Percentiles rank a stretch among this genome's conserved stretches.
These are phyloP conservation scores for Enteromius mattozi DNA, from an alignment of 2,797 vertebrate species.

Conservation along the genomic window DNA sequence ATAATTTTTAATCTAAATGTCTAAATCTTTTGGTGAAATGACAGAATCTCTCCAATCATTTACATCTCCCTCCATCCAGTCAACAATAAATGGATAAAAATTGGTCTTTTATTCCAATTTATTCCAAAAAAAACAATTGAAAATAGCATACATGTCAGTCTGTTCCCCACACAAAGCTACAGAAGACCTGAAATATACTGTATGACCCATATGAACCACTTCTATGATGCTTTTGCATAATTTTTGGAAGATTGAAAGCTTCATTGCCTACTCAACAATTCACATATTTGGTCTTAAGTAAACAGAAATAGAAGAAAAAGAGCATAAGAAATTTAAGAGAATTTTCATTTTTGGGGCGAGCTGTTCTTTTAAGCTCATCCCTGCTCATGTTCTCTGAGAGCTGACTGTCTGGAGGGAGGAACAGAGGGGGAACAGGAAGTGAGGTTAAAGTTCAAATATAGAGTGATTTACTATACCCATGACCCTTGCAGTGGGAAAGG, in stretches of 20 bases:
- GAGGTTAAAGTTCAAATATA: conserved; percentile 53
- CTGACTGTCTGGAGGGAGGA: conserved; percentile 15
- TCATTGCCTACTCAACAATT: too few relatives aligned
- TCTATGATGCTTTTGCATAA: too few relatives aligned
- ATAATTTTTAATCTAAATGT: neutral
- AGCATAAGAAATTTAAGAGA: neutral
- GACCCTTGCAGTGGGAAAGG: conserved; percentile 30
- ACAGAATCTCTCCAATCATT: neutral
- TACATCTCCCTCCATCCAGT: neutral
- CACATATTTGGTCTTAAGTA: neutral
- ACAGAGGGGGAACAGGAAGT: conserved; percentile 43
- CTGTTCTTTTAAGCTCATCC: neutral
- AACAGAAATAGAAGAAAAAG: neutral
- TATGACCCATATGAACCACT: neutral
- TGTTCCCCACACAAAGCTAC: neutral
- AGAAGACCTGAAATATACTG: neutral
- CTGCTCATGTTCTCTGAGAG: conserved; percentile 1
- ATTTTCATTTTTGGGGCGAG: neutral
- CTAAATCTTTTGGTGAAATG: neutral
- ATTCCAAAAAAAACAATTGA: neutral
- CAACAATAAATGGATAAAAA: neutral
- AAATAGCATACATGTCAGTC: neutral
- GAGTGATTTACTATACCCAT: conserved; percentile 38
- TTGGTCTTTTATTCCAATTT: too few relatives aligned
- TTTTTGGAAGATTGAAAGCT: neutral